Base-by-base conservation (phyloP, 2,888 invertebrate species). In the Thymelicus sylvestris region DNA sequence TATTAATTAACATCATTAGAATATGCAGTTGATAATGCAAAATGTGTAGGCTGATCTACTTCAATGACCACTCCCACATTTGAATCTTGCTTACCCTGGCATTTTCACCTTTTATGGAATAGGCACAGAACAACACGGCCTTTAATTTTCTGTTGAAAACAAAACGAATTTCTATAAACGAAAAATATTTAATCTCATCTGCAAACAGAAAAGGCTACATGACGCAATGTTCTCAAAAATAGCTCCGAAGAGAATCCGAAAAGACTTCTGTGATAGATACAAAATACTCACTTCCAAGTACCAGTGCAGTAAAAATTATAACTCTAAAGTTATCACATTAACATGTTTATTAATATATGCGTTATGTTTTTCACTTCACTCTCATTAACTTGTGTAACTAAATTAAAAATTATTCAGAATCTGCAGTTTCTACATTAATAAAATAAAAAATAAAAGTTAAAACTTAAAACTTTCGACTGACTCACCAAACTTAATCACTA, bases 61-160 rank as follows among this genome's bases (percentile, higher is more conserved):
- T 78, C 74, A 80, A 74, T 79, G 80, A 84, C 91, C 91, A 91
- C 91, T 91, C 92, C 91, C 89, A 86, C 83, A 76, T 77, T 74
- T 88, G 83, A 60, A 83, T 89, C 87, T 82, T 82, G 81, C 93
- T 93, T 93, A 93, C 93, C 93, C 92, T 82, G 93, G 93, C 93
- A 93, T 93, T 88, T 89, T 91, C 82, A 75, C 67, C 71, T 60
- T 63, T 19, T 64, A 67, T 61, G 74, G 73, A 71, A 73, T 60
- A 67, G 69, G 69, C 62, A 72, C 62, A 65, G 73, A 74, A 57
- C 69, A 72, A 67, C 66, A 75, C 57, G 72, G 74, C 19, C 57
- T 57, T 65, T 67, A 74, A 59, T 70, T 71, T 73, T 86, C 90
- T 89, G 91, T 80, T 80, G 82, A 86, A 86, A 86, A 86, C 78